These are phyloP conservation scores for Oedothorax gibbosus DNA, from an alignment of 1,140 invertebrate species.

Conservation along the genomic window DNA sequence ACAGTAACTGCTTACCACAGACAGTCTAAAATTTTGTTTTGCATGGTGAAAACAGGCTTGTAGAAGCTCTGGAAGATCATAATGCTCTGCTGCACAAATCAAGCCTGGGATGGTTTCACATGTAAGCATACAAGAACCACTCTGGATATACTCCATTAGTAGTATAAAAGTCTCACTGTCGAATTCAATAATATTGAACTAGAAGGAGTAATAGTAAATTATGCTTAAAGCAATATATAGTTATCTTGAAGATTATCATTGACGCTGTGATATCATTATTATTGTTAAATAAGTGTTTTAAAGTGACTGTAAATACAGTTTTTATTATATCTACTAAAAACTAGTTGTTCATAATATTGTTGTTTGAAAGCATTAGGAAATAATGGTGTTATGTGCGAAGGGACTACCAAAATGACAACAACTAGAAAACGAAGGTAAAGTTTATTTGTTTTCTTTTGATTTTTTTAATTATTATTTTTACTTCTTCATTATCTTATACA, in stretches of 20 bases:
- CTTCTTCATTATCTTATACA: not conserved
- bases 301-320: not conserved
- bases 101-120: slow-evolving; percentile 92
- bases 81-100: slow-evolving; percentile 93
- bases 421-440: not conserved
- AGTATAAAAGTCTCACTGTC: slow-evolving; percentile 93
- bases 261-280: too few relatives aligned
- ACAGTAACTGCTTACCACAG: slow-evolving; percentile 81
- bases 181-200: slow-evolving; percentile 96
- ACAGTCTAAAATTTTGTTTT: slow-evolving; percentile 90
- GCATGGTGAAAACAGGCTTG: slow-evolving; percentile 96
- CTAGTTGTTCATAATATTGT: not conserved
- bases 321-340: not conserved
- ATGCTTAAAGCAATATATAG: not conserved
- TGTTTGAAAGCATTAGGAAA: not conserved
- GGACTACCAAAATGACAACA: not conserved
- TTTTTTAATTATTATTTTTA: not conserved
- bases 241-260: not conserved
- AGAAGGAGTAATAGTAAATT: slow-evolving; percentile 64
- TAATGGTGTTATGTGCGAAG: not conserved
- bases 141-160: slow-evolving; percentile 90
- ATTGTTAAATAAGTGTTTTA: not conserved
- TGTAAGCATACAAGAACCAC: slow-evolving; percentile 89
- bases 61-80: slow-evolving; percentile 90
- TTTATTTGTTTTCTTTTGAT: not conserved